Conservation (phyloP, 64 coral and sea anemone species). For the Montipora cactus region DNA sequence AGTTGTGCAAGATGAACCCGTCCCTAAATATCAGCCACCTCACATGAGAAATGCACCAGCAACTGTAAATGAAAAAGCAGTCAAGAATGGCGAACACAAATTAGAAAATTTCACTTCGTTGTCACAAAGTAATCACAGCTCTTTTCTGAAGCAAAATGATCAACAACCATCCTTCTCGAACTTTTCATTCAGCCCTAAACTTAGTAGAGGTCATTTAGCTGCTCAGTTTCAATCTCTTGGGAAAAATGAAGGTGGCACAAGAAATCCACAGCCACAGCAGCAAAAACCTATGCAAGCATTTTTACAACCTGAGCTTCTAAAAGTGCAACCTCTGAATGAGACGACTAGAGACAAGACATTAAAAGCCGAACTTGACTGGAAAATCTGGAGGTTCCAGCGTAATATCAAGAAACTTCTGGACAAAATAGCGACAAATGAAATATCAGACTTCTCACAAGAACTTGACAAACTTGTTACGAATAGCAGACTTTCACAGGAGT, state of each 20-base stretch:
- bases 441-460: constrained; percentile 25
- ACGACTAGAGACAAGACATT: constrained; percentile 36
- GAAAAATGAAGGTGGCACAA: neutral
- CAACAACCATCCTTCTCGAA: constrained; percentile 21
- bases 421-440: neutral
- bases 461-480: constrained; percentile 47
- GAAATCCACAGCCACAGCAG: neutral
- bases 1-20: neutral
- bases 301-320: constrained; percentile 35
- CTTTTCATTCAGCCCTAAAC: constrained; percentile 38
- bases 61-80: neutral
- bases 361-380: constrained; percentile 77
- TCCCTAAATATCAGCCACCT: constrained; percentile 39
- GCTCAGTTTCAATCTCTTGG: constrained; percentile 31
- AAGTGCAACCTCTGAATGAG: constrained; percentile 58
- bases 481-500: constrained; percentile 76
- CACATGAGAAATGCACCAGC: constrained; percentile 15
- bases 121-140: neutral
- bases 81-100: neutral
- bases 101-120: neutral
- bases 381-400: constrained; percentile 83
- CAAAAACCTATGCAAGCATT: neutral
- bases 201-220: neutral
- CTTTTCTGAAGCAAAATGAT: neutral
- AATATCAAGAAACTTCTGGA: constrained; percentile 68